These are phyloP conservation scores for Hestina assimilis DNA, from an alignment of 1,140 invertebrate genomes.

Conservation along the genomic window DNA sequence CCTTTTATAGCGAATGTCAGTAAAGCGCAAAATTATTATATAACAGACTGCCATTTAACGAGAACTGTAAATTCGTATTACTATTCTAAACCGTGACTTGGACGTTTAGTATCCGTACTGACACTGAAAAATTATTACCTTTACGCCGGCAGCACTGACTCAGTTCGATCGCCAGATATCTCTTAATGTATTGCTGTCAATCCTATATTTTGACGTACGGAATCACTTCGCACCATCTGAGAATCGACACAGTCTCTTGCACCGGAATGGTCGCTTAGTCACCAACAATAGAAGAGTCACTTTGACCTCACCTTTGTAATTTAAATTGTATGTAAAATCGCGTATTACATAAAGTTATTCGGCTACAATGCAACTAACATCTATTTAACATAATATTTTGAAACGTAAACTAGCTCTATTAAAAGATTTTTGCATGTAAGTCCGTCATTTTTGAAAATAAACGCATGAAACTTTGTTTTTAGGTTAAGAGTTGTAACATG, in stretches of 20 bases:
- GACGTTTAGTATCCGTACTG: constrained; percentile 56
- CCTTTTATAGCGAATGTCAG: constrained; percentile 2
- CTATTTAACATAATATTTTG: background rate
- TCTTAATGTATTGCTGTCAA: constrained; percentile 72
- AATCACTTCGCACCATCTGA: constrained; percentile 60
- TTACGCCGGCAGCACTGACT: constrained; percentile 42
- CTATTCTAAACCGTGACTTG: constrained; percentile 54
- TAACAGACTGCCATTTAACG: constrained; percentile 2
- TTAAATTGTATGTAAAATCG: constrained; percentile 34
- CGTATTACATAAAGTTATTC: constrained; percentile 16
- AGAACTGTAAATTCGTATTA: constrained; percentile 7
- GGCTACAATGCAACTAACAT: background rate
- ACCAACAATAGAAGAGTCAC: constrained; percentile 56
- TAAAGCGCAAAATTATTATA: background rate
- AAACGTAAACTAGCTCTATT: too few species aligned
- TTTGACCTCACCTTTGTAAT: constrained; percentile 43
- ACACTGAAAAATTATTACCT: constrained; percentile 72
- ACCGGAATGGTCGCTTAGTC: constrained; percentile 53
- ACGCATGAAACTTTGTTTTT: too few species aligned
- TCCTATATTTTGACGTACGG: constrained; percentile 64
- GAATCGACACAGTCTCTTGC: constrained; percentile 30
- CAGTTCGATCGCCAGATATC: constrained; percentile 60
- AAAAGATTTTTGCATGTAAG: too few species aligned
- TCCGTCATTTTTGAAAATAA: too few species aligned
- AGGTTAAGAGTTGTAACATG: too few species aligned